phyloP scores from a whole-genome alignment of 2,888 invertebrate species.

The Pyrgus malvae region DNA sequence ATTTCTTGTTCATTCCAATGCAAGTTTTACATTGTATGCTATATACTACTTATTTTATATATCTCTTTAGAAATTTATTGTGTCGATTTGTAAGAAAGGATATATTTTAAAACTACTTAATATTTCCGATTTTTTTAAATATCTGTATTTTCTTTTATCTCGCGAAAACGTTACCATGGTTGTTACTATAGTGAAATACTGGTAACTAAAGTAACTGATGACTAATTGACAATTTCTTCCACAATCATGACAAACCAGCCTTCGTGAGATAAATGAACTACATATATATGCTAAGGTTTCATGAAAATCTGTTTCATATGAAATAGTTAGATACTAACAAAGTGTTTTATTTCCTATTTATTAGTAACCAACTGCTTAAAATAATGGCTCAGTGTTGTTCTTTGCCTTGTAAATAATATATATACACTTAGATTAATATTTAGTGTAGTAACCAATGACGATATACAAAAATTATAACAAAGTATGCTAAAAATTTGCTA shows the following conservation, averaged over 20 bases:
- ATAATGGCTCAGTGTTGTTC: background rate
- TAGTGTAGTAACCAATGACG: background rate
- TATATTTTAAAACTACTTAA: too few relatives aligned
- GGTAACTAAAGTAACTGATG: too few relatives aligned
- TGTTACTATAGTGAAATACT: too few relatives aligned
- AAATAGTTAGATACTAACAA: too few relatives aligned
- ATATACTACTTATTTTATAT: background rate
- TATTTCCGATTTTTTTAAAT: too few relatives aligned
- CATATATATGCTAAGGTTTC: background rate
- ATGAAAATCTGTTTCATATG: too few relatives aligned
- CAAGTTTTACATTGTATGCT: constrained; percentile 20
- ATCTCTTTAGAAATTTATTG: background rate
- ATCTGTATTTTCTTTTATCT: too few relatives aligned
- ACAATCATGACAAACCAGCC: too few relatives aligned
- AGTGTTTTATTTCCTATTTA: background rate
- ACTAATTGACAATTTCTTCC: too few relatives aligned
- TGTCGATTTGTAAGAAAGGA: background rate
- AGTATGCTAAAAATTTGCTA: too few relatives aligned
- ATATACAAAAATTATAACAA: background rate
- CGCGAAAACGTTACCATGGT: too few relatives aligned
- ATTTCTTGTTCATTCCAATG: constrained; percentile 31
- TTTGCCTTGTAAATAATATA: constrained; percentile 14
- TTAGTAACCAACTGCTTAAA: background rate
- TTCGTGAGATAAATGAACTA: too few relatives aligned
- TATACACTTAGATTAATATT: constrained; percentile 4